Percentiles rank a stretch among this genome's conserved stretches.
phyloP scores from a whole-genome alignment of 2,797 vertebrate genomes.

The Heliangelus exortis region DNA sequence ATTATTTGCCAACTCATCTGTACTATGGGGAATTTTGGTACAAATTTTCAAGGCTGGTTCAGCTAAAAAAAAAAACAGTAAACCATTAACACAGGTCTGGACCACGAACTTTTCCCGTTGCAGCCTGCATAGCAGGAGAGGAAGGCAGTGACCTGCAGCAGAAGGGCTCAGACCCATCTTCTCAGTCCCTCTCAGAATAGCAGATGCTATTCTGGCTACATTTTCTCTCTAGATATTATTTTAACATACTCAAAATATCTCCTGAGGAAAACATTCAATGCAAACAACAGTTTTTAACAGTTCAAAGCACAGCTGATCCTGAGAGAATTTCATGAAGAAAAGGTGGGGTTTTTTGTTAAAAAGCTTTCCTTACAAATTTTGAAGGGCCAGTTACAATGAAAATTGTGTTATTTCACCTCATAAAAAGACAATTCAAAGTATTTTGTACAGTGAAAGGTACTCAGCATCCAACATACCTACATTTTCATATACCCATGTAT shows the following conservation, averaged over 20 bases:
- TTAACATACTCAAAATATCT: constrained; percentile 36
- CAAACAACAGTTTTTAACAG: constrained; percentile 30
- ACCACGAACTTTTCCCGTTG: constrained; percentile 28
- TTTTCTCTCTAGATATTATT: constrained; percentile 28
- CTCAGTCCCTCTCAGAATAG: constrained; percentile 1
- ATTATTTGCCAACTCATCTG: background rate
- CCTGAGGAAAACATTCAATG: constrained; percentile 9
- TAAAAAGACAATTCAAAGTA: background rate
- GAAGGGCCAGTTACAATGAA: background rate
- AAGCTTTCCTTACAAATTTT: background rate
- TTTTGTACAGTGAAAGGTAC: background rate
- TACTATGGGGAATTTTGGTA: background rate
- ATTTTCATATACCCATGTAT: background rate
- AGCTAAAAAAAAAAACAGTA: constrained; percentile 12
- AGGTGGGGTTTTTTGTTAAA: background rate
- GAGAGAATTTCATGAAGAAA: constrained; percentile 15
- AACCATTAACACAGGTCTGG: background rate
- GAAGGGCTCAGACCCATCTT: background rate
- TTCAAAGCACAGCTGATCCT: constrained; percentile 58
- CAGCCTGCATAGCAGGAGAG: background rate
- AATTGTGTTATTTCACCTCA: background rate
- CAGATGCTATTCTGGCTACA: constrained; percentile 31
- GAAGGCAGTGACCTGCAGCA: constrained; percentile 7
- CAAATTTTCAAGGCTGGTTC: background rate
- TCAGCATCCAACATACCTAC: background rate